Evolutionary conservation across 1,140 invertebrate species (phyloP), one percentile per base, ranked within the genome.

Genomic region (Camponotus floridanus): DNA sequence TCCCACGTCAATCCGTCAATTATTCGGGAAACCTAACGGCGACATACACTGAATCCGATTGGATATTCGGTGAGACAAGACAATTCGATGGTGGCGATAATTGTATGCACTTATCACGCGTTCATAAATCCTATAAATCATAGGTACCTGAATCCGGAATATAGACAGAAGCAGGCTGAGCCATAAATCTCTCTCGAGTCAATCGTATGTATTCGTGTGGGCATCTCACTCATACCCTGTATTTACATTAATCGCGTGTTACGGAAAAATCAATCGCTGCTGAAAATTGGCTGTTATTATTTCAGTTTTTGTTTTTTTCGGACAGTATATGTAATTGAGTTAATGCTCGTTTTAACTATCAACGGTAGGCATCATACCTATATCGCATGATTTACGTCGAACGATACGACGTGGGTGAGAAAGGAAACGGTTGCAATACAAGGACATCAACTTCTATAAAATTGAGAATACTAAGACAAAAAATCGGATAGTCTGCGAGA

Each of bases 1-100:
- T 78, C 57, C 26, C 61, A 78, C 42, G 76, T 65, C 76, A 31
- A 65, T 78, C 18, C 26, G 59, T 78, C 76, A 61, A 78, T 78
- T n/a, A 65, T 15, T 7, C 26, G 26, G 18, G 5, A 48, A 65
- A 78, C 39, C 18, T 48, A 15, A 11, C 61, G 11, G 26, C 57
- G 26, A 33, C 45, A 45, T n/a, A 48, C 42, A 9, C 31, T 45
- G 61, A 78, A 65, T 78, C 42, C 31, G 39, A 4, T 65, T 21
- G 18, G 7, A 2, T 4, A 26, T 76, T 76, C 61, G 13, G 11
- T 15, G 39, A 65, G 42, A 78, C 76, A 48, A 65, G 65, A 65
- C 76, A 78, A 76, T 61, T 61, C 36, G 51, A 76, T 76, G 21
- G 76, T 39, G 61, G 6, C 61, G 31, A 78, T 78, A 78, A 78